These are phyloP conservation scores for Vultur gryphus DNA, from an alignment of 2,797 vertebrate species.

Conservation along the genomic window DNA sequence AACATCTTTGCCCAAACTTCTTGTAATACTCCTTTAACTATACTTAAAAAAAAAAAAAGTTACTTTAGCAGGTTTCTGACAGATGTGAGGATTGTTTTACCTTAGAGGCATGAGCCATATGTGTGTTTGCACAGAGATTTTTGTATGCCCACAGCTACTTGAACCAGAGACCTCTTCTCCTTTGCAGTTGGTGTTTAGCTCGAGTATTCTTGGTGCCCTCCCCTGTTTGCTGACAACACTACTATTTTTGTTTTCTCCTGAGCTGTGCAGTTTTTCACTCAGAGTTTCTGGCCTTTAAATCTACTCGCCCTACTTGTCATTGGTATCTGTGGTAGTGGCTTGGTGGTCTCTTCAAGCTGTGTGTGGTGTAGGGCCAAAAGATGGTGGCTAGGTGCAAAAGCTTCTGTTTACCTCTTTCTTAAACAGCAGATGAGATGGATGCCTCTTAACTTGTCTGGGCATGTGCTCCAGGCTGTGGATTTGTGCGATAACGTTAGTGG, in stretches of 20 bases:
- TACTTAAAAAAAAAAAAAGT: not conserved
- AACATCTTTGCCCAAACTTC: not conserved
- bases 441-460: not conserved
- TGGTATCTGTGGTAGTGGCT: not conserved
- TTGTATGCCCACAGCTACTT: not conserved
- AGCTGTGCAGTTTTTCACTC: not conserved
- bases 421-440: not conserved
- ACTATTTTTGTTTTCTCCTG: not conserved
- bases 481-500: accelerated
- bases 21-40: not conserved
- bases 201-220: not conserved
- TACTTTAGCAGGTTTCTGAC: not conserved
- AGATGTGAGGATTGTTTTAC: not conserved
- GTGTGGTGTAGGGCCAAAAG: not conserved
- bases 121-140: not conserved
- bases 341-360: not conserved
- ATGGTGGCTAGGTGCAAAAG: not conserved
- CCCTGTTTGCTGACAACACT: not conserved
- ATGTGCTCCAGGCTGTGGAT: not conserved
- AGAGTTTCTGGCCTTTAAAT: not conserved
- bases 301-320: not conserved
- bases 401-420: not conserved
- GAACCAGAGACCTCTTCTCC: not conserved
- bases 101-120: not conserved
- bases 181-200: not conserved